Evolutionary conservation across 2,113 vertebrate genomes (phyloP), one percentile per base, ranked within the genome.

Genomic region (Chrysemys picta): DNA sequence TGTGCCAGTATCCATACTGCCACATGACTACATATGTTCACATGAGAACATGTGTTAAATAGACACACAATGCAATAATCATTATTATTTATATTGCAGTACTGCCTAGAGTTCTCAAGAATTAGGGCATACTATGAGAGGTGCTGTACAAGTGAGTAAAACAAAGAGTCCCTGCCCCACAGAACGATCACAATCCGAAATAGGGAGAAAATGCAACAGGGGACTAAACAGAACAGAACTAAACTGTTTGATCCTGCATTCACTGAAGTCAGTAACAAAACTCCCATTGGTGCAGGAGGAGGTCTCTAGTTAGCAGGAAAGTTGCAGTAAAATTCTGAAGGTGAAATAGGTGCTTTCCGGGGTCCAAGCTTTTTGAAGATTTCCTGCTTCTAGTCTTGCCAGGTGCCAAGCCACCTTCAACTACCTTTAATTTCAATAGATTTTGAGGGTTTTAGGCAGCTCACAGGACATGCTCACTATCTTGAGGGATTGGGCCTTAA

Each of bases 1-100:
- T 91, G 78, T 52, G 89, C 76, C 90, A 96, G 90, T 83, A 85
- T n/a, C 2, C n/a, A 4, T 88, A 88, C 94, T 96, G 80, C 17
- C 89, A 85, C 93, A 17, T 93, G 94, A 89, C 90, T 90, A 88
- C 85, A 82, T 97, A 93, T 95, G 87, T 90, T 93, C 83, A 92
- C 84, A 72, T 83, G 49, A 45, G 94, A 95, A 80, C 83, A 69
- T 90, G 92, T 35, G 94, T 94, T 91, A 92, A 85, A 88, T 5
- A 79, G 90, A 84, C 85, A 92, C 95, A 86, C 93, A 90, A 38
- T 38, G 85, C 89, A 94, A 80, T 90, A 96, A 95, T 89, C 4
- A 3, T 94, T 93, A 88, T 83, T 91, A 92, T 0, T 16, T 85
- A 91, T 92, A 82, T 21, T 89, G 75, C 49, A 87, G 9, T 5